Evolutionary conservation across 2,888 invertebrate species (phyloP), one percentile per base, ranked within the genome.

Genomic region (Iphiclides podalirius): DNA sequence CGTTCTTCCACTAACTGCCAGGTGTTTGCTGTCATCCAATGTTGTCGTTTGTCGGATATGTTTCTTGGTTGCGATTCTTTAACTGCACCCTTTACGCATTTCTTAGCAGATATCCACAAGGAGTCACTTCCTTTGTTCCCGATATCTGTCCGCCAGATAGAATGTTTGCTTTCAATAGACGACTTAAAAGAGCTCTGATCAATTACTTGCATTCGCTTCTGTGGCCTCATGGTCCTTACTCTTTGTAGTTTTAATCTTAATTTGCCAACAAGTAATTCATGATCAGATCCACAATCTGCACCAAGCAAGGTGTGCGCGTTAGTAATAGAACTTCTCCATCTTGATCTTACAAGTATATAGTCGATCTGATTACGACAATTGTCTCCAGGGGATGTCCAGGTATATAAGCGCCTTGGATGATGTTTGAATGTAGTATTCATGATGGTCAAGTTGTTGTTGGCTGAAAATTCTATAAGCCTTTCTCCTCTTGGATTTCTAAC

Each of bases 241-340:
- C 20, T 20, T 6, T 20, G 3, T n/a, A 36, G 41, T 34, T 41
- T 47, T 45, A 35, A 16, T 34, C 15, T 1, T 34, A 34, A 16
- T 39, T 14, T 44, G 4, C 43, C 12, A 9, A 49, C 11, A 9
- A 49, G 16, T 1, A 49, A 38, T 37, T 50, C 34, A 20, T 44
- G 50, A 12, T 50, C 50, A 14, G 40, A 35, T 35, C 50, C 50
- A 13, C 39, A 50, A 11, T 45, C 50, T 1, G 44, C 50, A 8
- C 40, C 50, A 17, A 40, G 50, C 6, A 44, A 20, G 1, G 59
- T 57, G 8, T 51, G 44, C n/a, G 47, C 45, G 28, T 55, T 58
- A 13, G 15, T 42, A 2, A 58, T 26, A 1, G 52, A 53, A 1
- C 46, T 42, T 35, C 47, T 55, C 55, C 58, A 58, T 34, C 57